A percentile compares a stretch with the other conserved stretches of the same genome.
Conservation (phyloP, 2,113 vertebrate species). For the Hipposideros armiger region DNA sequence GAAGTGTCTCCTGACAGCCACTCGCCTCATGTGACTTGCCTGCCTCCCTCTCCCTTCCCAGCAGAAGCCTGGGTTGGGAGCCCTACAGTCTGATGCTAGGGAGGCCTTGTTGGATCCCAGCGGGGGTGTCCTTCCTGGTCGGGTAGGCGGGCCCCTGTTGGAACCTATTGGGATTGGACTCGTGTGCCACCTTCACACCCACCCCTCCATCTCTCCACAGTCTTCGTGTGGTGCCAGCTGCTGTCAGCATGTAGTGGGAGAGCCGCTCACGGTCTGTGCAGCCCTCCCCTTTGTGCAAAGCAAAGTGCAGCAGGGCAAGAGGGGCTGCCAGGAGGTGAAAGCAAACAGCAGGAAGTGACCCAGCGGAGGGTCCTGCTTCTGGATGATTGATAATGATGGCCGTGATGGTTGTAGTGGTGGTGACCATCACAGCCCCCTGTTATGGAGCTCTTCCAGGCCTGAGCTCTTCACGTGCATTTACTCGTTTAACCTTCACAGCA, state of each 20-base stretch:
- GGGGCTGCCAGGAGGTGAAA: background rate
- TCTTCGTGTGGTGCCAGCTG: background rate
- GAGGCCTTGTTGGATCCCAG: background rate
- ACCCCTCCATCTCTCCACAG: background rate
- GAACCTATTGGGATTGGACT: background rate
- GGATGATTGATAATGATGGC: fast-evolving
- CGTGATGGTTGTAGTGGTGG: background rate
- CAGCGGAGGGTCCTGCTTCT: background rate
- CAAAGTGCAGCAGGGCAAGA: background rate
- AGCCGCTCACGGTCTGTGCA: fast-evolving
- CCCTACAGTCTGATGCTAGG: background rate
- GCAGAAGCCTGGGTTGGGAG: background rate
- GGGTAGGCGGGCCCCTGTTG: background rate
- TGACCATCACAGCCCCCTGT: background rate
- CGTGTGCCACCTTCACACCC: background rate
- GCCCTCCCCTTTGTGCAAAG: background rate
- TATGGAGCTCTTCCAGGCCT: no score
- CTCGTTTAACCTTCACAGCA: background rate
- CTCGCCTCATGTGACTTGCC: background rate
- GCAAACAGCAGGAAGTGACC: background rate
- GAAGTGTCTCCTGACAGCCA: background rate
- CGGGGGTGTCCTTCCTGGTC: background rate
- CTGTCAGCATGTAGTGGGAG: fast-evolving
- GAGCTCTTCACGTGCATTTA: fast-evolving
- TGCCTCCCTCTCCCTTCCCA: background rate